Evolutionary conservation across 1,140 invertebrate species (phyloP).

Genomic region (Diabrotica virgifera): DNA sequence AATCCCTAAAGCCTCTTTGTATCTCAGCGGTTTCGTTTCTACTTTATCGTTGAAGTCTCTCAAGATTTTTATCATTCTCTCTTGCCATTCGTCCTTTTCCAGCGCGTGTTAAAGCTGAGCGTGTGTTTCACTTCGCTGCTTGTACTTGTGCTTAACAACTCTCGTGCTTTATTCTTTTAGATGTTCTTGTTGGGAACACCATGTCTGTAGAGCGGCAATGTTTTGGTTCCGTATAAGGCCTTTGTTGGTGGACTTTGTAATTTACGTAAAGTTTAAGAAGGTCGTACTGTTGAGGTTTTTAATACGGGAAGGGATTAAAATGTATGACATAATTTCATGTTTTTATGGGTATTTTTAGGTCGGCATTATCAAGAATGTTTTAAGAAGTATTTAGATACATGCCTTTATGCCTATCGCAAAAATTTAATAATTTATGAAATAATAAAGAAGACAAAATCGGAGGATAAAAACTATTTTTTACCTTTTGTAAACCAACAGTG

Average conservation of each 20-base stretch:
- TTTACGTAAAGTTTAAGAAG: too few species aligned
- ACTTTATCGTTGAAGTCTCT: conserved; percentile 18
- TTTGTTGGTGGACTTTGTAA: not conserved
- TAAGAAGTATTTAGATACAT: too few species aligned
- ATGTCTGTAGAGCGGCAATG: conserved; percentile 19
- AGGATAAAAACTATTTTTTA: too few species aligned
- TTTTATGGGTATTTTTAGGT: too few species aligned
- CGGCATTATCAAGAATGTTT: too few species aligned
- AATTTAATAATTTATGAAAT: too few species aligned
- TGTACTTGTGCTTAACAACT: conserved; percentile 23
- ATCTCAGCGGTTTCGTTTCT: conserved; percentile 14
- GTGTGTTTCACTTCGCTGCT: not conserved
- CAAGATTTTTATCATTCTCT: conserved; percentile 12
- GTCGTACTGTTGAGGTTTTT: too few species aligned
- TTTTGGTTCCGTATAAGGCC: not conserved
- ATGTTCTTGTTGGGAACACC: conserved; percentile 26
- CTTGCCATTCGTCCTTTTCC: conserved; percentile 6
- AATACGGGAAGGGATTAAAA: too few species aligned
- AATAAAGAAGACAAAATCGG: too few species aligned
- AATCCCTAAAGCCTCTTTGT: not conserved
- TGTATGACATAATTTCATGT: too few species aligned
- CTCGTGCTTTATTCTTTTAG: conserved; percentile 38
- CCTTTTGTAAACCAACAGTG: too few species aligned
- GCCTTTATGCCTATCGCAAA: too few species aligned
- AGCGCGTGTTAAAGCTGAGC: not conserved